A percentile compares a stretch with the other conserved stretches of the same genome.
Evolutionary conservation across 30 jellyfish, hydroid and myxozoan genomes (phyloP).

Genomic region (Nemopilema nomurai): DNA sequence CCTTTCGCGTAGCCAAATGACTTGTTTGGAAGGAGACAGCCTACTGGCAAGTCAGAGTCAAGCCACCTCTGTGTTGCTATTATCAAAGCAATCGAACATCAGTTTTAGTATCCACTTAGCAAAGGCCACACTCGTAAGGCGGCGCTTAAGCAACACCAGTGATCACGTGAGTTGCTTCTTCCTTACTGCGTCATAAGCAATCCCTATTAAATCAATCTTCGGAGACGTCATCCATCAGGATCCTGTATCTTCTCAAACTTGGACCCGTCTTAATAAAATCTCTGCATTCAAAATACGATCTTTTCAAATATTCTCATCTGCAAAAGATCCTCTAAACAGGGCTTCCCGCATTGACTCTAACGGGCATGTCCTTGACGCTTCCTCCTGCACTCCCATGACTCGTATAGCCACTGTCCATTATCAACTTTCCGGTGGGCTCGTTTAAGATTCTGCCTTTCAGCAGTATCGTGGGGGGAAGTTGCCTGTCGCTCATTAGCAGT

Average conservation of each 20-base stretch:
- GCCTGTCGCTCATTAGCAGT: slow-evolving; percentile 35
- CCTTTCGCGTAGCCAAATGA: too few relatives aligned
- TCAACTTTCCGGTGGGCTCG: slow-evolving; percentile 37
- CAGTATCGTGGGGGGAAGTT: slow-evolving; percentile 17
- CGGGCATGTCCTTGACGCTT: slow-evolving; percentile 48
- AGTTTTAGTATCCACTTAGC: not conserved
- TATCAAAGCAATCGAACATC: not conserved
- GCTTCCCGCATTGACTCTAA: slow-evolving; percentile 24
- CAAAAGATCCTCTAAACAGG: slow-evolving; percentile 3
- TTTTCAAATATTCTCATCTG: not conserved
- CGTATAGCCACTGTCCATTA: slow-evolving; percentile 66
- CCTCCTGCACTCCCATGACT: slow-evolving; percentile 76
- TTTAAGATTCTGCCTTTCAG: slow-evolving; percentile 7
- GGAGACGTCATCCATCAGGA: not conserved
- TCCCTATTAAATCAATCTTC: not conserved
- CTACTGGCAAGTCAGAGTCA: too few relatives aligned
- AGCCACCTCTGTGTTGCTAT: not conserved
- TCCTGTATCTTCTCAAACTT: not conserved
- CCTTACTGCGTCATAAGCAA: not conserved
- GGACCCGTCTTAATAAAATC: not conserved
- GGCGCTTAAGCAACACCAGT: not conserved
- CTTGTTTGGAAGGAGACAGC: too few relatives aligned
- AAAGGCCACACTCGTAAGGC: not conserved
- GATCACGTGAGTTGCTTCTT: not conserved
- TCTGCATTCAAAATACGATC: not conserved